phyloP scores from a whole-genome alignment of 1,140 invertebrate species.

The Anthonomus grandis region DNA sequence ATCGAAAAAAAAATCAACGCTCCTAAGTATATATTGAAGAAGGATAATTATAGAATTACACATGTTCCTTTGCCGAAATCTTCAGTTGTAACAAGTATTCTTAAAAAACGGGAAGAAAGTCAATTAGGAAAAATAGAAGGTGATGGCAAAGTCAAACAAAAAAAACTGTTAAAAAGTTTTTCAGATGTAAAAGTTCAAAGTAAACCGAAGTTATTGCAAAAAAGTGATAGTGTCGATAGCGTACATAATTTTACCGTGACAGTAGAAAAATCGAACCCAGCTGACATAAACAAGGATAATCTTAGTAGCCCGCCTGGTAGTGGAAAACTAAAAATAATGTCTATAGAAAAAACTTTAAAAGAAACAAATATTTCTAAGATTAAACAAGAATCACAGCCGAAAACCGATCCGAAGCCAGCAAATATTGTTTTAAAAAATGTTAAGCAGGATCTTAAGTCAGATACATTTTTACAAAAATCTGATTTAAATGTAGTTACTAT shows the following conservation, averaged over 20 bases:
- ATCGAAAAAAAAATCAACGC: conserved; percentile 13
- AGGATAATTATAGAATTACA: conserved; percentile 23
- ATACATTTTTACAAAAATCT: conserved; percentile 19
- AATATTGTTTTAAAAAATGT: conserved; percentile 3
- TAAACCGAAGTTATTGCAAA: conserved; percentile 1
- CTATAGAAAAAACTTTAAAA: conserved; percentile 16
- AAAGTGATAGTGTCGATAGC: conserved; percentile 8
- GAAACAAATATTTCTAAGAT: too few relatives aligned
- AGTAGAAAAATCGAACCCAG: conserved; percentile 11
- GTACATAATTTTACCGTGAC: conserved; percentile 16
- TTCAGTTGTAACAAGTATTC: conserved; percentile 32
- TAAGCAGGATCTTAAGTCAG: conserved; percentile 10
- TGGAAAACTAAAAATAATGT: conserved; percentile 19
- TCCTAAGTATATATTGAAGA: conserved; percentile 11
- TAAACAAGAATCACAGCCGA: too few relatives aligned
- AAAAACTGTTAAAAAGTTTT: conserved; percentile 7
- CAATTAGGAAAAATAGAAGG: conserved; percentile 5
- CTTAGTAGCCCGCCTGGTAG: background rate
- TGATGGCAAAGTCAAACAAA: conserved; percentile 9
- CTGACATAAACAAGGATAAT: conserved; percentile 8
- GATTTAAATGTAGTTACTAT: too few relatives aligned
- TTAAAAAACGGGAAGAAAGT: conserved; percentile 21
- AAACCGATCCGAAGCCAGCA: too few relatives aligned
- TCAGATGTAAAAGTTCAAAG: conserved; percentile 7
- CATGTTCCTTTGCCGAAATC: conserved; percentile 29